A percentile compares a stretch with the other conserved stretches of the same genome.
phyloP scores from a whole-genome alignment of 1,140 invertebrate genomes.

The Procambarus clarkii region DNA sequence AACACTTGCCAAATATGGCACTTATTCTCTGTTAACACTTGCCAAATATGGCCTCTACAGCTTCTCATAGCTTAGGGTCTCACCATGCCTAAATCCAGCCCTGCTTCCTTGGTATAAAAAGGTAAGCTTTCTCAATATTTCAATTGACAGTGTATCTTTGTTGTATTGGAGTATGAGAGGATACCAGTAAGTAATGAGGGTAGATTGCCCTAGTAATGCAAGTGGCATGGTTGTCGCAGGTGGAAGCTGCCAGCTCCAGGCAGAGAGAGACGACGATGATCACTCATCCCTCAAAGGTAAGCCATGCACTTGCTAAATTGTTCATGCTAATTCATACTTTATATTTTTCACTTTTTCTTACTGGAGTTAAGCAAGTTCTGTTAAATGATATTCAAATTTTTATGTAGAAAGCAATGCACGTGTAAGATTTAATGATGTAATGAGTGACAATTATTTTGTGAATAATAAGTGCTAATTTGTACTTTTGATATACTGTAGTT shows the following conservation, averaged over 20 bases:
- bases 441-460: too few species aligned
- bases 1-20: too few species aligned
- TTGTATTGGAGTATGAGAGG: background rate
- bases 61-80: too few species aligned
- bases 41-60: too few species aligned
- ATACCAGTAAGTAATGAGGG: background rate
- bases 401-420: too few species aligned
- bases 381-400: too few species aligned
- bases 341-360: background rate
- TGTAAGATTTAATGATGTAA: too few species aligned
- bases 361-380: background rate
- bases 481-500: too few species aligned
- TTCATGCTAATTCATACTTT: too few species aligned
- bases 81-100: too few species aligned
- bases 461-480: too few species aligned
- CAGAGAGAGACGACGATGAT: conserved; percentile 60
- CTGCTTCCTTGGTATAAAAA: background rate
- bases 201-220: conserved; percentile 19
- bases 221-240: conserved; percentile 57
- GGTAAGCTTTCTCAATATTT: background rate
- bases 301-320: background rate
- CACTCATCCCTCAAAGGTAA: conserved; percentile 62
- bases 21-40: too few species aligned
- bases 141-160: background rate
- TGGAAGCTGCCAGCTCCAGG: conserved; percentile 57